These are phyloP conservation scores for Diceros bicornis DNA, from an alignment of 2,797 vertebrate genomes.

Conservation along the genomic window DNA sequence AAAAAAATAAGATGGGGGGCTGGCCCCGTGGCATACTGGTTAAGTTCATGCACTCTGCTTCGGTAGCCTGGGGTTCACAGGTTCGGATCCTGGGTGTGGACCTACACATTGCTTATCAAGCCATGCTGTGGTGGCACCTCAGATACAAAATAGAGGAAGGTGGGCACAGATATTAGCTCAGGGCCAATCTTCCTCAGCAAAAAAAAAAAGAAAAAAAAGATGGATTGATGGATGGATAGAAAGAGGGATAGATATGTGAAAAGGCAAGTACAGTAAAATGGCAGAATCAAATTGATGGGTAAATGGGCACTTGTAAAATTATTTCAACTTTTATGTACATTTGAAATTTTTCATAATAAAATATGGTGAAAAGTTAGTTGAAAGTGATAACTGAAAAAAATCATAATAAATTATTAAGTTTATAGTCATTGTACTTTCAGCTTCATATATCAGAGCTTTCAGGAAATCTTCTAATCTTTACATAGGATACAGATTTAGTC, in stretches of 20 bases:
- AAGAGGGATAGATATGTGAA: background rate
- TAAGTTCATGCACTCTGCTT: too few species aligned
- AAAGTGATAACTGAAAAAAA: background rate
- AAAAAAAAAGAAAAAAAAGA: background rate
- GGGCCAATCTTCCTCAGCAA: too few species aligned
- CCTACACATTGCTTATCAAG: too few species aligned
- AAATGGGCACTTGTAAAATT: background rate
- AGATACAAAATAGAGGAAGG: too few species aligned
- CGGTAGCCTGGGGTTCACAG: too few species aligned
- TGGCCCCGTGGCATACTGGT: too few species aligned
- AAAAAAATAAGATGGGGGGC: background rate
- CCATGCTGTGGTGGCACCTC: too few species aligned
- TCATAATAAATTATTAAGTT: conserved; percentile 15
- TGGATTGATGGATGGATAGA: background rate
- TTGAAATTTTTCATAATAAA: conserved; percentile 59
- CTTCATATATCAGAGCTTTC: conserved; percentile 47
- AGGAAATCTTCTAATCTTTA: background rate
- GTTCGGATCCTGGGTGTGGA: too few species aligned
- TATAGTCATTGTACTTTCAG: background rate
- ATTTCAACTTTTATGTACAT: background rate
- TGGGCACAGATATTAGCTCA: too few species aligned
- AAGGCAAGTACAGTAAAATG: background rate
- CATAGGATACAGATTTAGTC: background rate
- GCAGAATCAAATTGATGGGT: background rate
- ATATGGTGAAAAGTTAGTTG: background rate